These are phyloP conservation scores for Calypte anna DNA, from an alignment of 2,113 vertebrate genomes.

Conservation along the genomic window DNA sequence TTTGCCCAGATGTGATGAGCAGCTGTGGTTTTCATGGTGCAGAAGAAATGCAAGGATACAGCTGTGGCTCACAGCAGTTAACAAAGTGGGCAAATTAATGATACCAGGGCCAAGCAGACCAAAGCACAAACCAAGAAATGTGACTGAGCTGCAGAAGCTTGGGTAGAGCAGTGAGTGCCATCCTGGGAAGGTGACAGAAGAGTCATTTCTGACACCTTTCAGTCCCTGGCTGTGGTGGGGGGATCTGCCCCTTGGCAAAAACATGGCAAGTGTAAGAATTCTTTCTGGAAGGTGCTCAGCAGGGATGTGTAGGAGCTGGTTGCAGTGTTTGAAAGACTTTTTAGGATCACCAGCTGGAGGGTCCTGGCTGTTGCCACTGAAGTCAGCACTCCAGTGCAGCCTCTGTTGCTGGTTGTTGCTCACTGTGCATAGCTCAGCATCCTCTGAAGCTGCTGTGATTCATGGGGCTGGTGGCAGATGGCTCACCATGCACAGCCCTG, in stretches of 20 bases:
- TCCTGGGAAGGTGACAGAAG: background rate
- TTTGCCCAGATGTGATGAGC: background rate
- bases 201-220: background rate
- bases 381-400: too few species aligned
- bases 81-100: background rate
- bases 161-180: background rate
- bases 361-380: too few species aligned
- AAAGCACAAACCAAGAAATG: background rate
- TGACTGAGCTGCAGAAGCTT: background rate
- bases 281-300: background rate
- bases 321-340: background rate
- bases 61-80: background rate
- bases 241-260: background rate
- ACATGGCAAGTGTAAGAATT: background rate
- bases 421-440: too few species aligned
- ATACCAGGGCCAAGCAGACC: background rate
- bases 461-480: background rate
- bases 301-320: background rate
- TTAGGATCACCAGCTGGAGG: background rate
- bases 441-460: background rate
- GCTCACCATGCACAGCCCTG: fast-evolving
- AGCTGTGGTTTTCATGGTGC: background rate
- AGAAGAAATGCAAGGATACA: background rate
- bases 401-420: too few species aligned
- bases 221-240: background rate